phyloP scores from a whole-genome alignment of 2,888 invertebrate species.

The Shargacucullia verbasci region DNA sequence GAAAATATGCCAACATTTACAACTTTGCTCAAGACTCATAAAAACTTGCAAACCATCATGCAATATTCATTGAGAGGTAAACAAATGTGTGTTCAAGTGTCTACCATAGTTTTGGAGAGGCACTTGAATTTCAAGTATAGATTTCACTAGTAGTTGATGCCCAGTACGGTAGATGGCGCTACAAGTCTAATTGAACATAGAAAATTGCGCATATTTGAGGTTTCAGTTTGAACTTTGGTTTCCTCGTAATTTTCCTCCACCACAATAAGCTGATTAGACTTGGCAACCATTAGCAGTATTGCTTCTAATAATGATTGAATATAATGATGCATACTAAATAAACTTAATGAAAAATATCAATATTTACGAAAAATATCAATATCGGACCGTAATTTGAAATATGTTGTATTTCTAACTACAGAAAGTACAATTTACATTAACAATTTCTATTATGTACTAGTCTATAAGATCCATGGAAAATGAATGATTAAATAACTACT shows the following conservation, averaged over 20 bases:
- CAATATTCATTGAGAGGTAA: constrained; percentile 14
- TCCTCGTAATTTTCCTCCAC: constrained; percentile 46
- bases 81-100: constrained; percentile 36
- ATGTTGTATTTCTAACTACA: constrained; percentile 22
- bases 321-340: too few relatives aligned
- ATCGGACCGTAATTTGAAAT: constrained; percentile 52
- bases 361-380: constrained; percentile 1
- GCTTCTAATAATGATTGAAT: constrained; percentile 3
- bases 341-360: background rate
- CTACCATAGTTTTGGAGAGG: constrained; percentile 22
- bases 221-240: constrained; percentile 11
- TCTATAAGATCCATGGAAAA: constrained; percentile 26
- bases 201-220: background rate
- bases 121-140: constrained; percentile 15
- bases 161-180: constrained; percentile 23
- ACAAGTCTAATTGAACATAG: background rate
- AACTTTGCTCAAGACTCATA: background rate
- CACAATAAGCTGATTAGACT: constrained; percentile 24
- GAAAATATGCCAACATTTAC: too few relatives aligned
- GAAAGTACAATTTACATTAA: constrained; percentile 11
- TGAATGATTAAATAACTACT: constrained; percentile 16
- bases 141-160: background rate
- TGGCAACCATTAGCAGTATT: constrained; percentile 5
- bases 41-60: constrained; percentile 8
- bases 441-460: constrained; percentile 19